Conservation (phyloP, 2,888 invertebrate genomes). For the Himalopsyche kuldschensis region DNA sequence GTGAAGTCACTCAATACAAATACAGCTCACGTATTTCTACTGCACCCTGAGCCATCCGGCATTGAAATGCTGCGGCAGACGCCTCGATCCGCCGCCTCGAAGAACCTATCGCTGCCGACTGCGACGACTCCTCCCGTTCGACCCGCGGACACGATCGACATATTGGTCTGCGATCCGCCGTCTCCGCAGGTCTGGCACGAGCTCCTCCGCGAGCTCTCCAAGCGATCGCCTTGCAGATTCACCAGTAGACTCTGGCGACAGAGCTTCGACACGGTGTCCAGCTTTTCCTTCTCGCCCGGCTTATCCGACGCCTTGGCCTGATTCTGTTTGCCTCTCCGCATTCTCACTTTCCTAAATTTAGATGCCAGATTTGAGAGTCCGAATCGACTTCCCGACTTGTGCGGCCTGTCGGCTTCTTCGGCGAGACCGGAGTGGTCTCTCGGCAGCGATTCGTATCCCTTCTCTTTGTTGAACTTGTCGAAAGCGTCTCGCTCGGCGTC, state of each 20-base stretch:
- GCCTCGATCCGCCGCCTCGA: conserved; percentile 13
- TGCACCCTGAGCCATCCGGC: conserved; percentile 23
- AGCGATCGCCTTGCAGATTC: conserved; percentile 44
- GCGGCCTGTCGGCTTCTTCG: conserved; percentile 10
- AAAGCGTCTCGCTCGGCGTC: conserved; percentile 66
- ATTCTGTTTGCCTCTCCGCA: conserved; percentile 47
- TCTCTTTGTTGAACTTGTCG: conserved; percentile 58
- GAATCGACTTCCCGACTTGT: conserved; percentile 45
- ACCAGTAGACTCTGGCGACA: conserved; percentile 78
- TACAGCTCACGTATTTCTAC: neutral
- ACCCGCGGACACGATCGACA: conserved; percentile 37
- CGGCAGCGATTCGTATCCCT: conserved; percentile 60
- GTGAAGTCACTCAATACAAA: too few species aligned
- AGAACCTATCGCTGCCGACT: conserved; percentile 28
- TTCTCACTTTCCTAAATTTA: conserved; percentile 62
- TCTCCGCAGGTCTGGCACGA: conserved; percentile 8
- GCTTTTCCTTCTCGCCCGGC: conserved; percentile 46
- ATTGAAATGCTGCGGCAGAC: conserved; percentile 24
- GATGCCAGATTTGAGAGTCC: conserved; percentile 62
- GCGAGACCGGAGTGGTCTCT: conserved; percentile 41
- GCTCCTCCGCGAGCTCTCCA: neutral
- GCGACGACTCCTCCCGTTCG: conserved; percentile 36
- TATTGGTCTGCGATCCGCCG: conserved; percentile 33
- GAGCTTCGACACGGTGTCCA: conserved; percentile 68
- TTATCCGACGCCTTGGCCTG: conserved; percentile 41